Percentiles rank a stretch among this genome's conserved stretches.
Conservation (phyloP, 2,888 invertebrate species). For the Mesochorus sp. region DNA sequence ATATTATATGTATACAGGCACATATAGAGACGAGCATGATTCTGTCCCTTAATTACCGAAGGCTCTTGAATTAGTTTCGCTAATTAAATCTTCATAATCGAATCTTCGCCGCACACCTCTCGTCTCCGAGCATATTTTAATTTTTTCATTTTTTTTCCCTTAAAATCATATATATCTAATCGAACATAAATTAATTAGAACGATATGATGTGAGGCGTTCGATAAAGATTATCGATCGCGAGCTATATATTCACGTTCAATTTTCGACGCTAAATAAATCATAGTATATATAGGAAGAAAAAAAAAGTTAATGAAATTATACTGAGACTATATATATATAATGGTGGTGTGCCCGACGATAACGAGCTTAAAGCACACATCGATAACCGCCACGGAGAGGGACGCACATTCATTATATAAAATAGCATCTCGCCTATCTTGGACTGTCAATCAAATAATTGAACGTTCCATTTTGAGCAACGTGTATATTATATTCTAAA, state of each 20-base stretch:
- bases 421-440: constrained; percentile 25
- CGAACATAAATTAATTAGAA: constrained; percentile 43
- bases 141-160: constrained; percentile 8
- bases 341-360: neutral
- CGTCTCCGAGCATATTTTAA: neutral
- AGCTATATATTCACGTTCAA: neutral
- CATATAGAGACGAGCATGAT: neutral
- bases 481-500: neutral
- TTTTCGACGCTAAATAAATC: neutral
- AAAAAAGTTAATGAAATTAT: neutral
- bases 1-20: neutral
- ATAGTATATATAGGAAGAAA: neutral
- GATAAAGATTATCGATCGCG: neutral
- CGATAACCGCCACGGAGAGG: constrained; percentile 41
- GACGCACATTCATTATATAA: constrained; percentile 39
- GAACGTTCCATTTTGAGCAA: constrained; percentile 27
- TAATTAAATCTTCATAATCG: constrained; percentile 59
- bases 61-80: constrained; percentile 53
- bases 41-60: constrained; percentile 39
- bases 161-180: too few relatives aligned
- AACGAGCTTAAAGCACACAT: constrained; percentile 29
- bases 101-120: constrained; percentile 21
- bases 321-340: neutral
- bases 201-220: neutral
- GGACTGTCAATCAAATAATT: constrained; percentile 50